Percentiles rank a stretch among this genome's conserved stretches.
These are phyloP conservation scores for Minunthozetes semirufus DNA, from an alignment of 2,888 invertebrate genomes.

Conservation along the genomic window DNA sequence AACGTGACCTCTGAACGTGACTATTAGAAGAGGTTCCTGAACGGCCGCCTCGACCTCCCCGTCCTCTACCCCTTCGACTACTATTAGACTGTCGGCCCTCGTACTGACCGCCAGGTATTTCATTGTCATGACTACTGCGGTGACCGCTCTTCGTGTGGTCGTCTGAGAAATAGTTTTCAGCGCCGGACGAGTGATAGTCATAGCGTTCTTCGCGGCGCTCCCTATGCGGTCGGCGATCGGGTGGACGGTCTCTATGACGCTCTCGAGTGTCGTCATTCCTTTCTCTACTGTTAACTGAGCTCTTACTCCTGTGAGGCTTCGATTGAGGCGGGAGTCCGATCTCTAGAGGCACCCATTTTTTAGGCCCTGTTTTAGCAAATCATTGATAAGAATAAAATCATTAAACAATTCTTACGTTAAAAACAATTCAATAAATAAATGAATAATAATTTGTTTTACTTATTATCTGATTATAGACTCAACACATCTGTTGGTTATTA, in stretches of 20 bases:
- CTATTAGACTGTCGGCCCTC: not conserved
- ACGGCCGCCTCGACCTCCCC: conserved; percentile 1
- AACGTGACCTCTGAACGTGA: not conserved
- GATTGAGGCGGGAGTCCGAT: conserved; percentile 57
- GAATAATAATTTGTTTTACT: too few species aligned
- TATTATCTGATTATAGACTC: too few species aligned
- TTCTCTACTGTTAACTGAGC: not conserved
- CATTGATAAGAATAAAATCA: not conserved
- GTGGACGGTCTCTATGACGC: not conserved
- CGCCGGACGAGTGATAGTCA: conserved; percentile 19
- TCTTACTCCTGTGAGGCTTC: not conserved
- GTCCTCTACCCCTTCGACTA: not conserved
- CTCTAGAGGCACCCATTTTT: conserved; percentile 86
- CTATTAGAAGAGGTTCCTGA: not conserved
- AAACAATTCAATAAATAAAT: too few species aligned
- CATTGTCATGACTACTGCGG: not conserved
- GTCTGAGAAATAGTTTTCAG: conserved; percentile 22
- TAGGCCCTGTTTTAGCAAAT: not conserved
- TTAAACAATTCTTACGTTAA: too few species aligned
- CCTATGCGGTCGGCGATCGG: not conserved
- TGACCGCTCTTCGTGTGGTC: conserved; percentile 21
- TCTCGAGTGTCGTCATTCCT: not conserved
- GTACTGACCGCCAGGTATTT: not conserved
- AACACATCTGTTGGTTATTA: too few species aligned
- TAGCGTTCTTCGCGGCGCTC: conserved; percentile 19